These are phyloP conservation scores for Sardina pilchardus DNA, from an alignment of 2,113 vertebrate genomes.

Conservation along the genomic window DNA sequence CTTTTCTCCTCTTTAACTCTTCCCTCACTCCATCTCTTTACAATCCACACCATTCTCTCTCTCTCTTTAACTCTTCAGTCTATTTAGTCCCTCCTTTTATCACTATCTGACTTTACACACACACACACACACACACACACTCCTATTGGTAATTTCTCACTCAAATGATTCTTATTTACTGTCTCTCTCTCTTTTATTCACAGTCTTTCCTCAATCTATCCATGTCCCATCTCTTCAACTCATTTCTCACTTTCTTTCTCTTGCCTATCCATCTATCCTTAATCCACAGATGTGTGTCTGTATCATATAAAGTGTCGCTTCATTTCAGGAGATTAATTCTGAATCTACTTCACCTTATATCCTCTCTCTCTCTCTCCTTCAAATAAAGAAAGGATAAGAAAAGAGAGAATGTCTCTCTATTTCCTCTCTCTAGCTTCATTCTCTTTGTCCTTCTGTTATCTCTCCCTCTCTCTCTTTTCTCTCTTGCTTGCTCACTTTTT, in stretches of 20 bases:
- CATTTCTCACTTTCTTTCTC: not conserved
- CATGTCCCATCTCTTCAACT: not conserved
- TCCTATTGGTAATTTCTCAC: too few relatives aligned
- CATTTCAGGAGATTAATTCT: not conserved
- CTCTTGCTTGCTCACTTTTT: not conserved
- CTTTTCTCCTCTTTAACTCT: not conserved
- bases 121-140: too few relatives aligned
- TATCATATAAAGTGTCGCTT: not conserved
- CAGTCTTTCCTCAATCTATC: not conserved
- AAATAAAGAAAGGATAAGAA: not conserved
- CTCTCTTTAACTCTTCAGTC: not conserved
- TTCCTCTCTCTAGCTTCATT: not conserved
- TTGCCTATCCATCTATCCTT: not conserved
- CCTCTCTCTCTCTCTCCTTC: not conserved
- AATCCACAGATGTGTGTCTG: not conserved
- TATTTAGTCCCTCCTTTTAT: not conserved
- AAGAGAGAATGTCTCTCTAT: not conserved
- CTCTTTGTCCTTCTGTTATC: not conserved
- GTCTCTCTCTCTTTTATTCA: too few relatives aligned
- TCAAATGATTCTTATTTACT: not conserved
- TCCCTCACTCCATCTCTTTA: constrained; percentile 46
- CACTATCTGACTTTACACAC: not conserved
- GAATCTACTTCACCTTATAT: not conserved
- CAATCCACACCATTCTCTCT: too few relatives aligned
- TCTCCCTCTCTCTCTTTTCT: not conserved